Base-by-base conservation (phyloP, 2,797 vertebrate genomes). In the Peromyscus eremicus region DNA sequence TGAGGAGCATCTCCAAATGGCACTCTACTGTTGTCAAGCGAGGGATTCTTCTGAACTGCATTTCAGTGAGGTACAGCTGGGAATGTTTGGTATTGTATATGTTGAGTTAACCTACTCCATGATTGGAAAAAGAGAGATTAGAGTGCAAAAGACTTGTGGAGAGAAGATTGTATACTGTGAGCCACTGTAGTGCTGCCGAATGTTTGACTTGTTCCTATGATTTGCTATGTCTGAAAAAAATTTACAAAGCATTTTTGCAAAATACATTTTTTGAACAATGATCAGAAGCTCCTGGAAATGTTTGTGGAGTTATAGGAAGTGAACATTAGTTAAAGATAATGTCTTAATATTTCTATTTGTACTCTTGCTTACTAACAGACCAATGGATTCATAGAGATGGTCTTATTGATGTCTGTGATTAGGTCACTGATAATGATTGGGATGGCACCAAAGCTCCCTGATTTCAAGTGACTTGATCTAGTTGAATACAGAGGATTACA, bases 31-130 rank as follows among this genome's bases (percentile, higher is more conserved):
- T 32, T 71, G 10, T 46, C 23, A 66, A 5, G 49, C 55, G 9
- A 77, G 27, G 46, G n/a, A 68, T 93, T 85, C 68, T 23, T 88
- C 32, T 80, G 64, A 66, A 10, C 40, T 23, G 8, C 62, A 43
- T 96, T 97, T 96, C 40, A 81, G 34, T 13, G 25, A 86, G 83
- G 10, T 75, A 32, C 29, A 87, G 7, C 80, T 84, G 23, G 79
- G 91, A 62, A 19, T 57, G 55, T 49, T 93, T 96, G 37, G 6
- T 81, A 6, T 29, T 86, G 29, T 32, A 4, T 71, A 52, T 46
- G 37, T 6, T 25, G 29, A 88, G 46, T 90, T 93, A 83, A 40
- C 66, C 34, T 86, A 79, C 68, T 62, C 7, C 16, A 21, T 37
- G 23, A 46, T 70, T 92, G 80, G 46, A 94, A 79, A 55, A 68